Percentiles rank a stretch among this genome's conserved stretches.
phyloP scores from a whole-genome alignment of 2,888 invertebrate genomes.

The Ischnus inquisitorius region DNA sequence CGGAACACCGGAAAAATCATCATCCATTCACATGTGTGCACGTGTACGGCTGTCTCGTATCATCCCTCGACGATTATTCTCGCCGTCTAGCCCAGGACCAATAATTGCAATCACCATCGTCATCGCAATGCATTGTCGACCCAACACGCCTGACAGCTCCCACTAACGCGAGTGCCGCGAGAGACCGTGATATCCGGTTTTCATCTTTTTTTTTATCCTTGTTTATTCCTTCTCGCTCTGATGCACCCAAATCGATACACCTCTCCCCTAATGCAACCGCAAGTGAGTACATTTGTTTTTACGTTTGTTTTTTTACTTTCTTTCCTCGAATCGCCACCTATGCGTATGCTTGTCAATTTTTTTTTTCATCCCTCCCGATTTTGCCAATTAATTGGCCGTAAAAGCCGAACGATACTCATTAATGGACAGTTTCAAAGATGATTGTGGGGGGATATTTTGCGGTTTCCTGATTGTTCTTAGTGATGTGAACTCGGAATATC shows the following conservation, averaged over 20 bases:
- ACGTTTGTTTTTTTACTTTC: background rate
- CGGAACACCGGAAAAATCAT: conserved; percentile 1
- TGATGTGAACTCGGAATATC: too few relatives aligned
- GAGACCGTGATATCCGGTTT: background rate
- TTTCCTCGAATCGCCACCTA: background rate
- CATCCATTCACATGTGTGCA: background rate
- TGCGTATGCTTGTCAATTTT: background rate
- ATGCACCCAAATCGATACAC: conserved; percentile 66
- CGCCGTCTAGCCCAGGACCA: background rate
- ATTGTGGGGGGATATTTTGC: too few relatives aligned
- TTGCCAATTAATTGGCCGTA: background rate
- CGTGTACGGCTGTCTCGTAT: background rate
- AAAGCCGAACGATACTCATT: too few relatives aligned
- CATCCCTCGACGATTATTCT: background rate
- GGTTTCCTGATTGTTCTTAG: too few relatives aligned
- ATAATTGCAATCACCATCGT: conserved; percentile 13
- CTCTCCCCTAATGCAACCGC: conserved; percentile 75
- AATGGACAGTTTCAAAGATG: too few relatives aligned
- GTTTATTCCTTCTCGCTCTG: conserved; percentile 41
- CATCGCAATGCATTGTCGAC: background rate
- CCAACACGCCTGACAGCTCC: conserved; percentile 13
- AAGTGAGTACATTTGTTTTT: conserved; percentile 75
- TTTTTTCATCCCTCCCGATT: background rate
- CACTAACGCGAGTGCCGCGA: conserved; percentile 3
- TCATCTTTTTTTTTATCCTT: conserved; percentile 7